Evolutionary conservation across 1,140 invertebrate genomes (phyloP), one percentile per base, ranked within the genome.

Genomic region (Glossosoma conforme): DNA sequence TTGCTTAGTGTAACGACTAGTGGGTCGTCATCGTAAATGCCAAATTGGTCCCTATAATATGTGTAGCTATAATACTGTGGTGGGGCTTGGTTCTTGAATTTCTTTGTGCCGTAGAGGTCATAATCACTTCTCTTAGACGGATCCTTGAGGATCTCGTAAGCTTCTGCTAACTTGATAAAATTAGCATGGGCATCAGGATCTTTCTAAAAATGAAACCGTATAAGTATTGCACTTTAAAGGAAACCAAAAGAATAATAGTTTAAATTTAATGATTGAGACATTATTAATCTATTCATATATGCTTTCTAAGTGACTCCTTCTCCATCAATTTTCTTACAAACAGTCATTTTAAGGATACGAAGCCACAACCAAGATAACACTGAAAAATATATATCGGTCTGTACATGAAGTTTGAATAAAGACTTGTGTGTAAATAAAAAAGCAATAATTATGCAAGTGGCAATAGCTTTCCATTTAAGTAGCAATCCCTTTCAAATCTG

Each of bases 11-110:
- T 89, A 2, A 87, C 78, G 52, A 91, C 83, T 61, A 89, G 76
- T 40, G 78, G 79, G 71, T 91, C 87, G 67, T 91, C 85, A 68
- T 91, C 87, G 72, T 91, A 91, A 56, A 91, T 84, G 38, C 86
- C 87, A 80, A 91, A 90, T 62, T 87, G 82, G 62, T 90, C 79
- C 52, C 82, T 76, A 64, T 91, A 91, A 65, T 87, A 91, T 46
- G 75, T 80, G 77, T 86, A 91, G 46, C 83, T 86, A 52, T 89
- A 82, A 68, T 87, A 90, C 33, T 77, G 75, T 2, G 56, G 47
- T 4, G 52, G 44, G 1, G 48, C 40, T 52, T 72, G 65, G 33
- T 65, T 65, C 18, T 66, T 64, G n/a, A 83, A 65, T 8, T 83
- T 79, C 57, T 84, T 79, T 64, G 89, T 86, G 3, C 89, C 88